Evolutionary conservation across 2,888 invertebrate species (phyloP).

Genomic region (Pocota personata): DNA sequence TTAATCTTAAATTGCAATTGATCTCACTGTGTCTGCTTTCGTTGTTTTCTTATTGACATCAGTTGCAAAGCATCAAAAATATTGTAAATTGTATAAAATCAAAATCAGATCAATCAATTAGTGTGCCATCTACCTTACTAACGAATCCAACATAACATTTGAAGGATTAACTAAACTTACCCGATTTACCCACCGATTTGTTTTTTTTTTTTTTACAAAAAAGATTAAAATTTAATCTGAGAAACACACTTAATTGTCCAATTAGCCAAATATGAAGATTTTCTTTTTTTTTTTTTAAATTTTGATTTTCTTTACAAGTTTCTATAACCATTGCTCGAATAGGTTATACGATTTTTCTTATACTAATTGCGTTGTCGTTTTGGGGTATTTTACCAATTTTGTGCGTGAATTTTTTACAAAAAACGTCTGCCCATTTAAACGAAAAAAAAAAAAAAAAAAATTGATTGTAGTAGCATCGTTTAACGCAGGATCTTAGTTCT

Average conservation of each 20-base stretch:
- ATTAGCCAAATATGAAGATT: conserved; percentile 25
- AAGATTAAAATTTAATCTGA: conserved; percentile 1
- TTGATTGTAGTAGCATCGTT: background rate
- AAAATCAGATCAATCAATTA: conserved; percentile 12
- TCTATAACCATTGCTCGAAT: background rate
- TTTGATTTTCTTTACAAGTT: background rate
- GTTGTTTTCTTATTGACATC: background rate
- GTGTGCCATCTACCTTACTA: background rate
- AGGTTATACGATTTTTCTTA: background rate
- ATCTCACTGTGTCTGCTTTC: background rate
- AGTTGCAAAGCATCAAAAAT: background rate
- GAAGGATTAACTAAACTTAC: conserved; percentile 59
- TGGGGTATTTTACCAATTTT: conserved; percentile 81
- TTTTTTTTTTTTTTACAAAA: conserved; percentile 4
- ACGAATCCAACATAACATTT: conserved; percentile 16
- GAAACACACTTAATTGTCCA: background rate
- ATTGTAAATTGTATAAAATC: background rate
- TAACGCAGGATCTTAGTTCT: conserved; percentile 81
- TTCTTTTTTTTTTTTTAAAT: background rate
- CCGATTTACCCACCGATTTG: conserved; percentile 43
- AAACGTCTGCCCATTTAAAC: conserved; percentile 79
- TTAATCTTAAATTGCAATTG: background rate
- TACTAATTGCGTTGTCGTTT: conserved; percentile 60
- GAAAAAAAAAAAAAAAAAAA: background rate
- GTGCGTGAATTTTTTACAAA: conserved; percentile 83